These are phyloP conservation scores for Hyppa rectilinea DNA, from an alignment of 2,888 invertebrate species.

Conservation along the genomic window DNA sequence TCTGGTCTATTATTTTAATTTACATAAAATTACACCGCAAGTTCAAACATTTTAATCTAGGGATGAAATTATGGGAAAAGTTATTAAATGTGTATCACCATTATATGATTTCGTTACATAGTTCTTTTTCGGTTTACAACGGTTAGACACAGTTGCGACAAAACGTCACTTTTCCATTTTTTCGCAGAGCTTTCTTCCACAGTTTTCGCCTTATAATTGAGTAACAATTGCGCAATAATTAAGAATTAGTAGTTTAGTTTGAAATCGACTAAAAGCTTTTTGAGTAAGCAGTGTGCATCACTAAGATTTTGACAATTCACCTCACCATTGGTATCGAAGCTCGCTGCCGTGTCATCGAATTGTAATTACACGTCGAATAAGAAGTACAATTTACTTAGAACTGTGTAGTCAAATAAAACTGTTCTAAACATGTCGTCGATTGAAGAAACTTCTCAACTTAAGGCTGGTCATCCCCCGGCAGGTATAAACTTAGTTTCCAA, in stretches of 20 bases:
- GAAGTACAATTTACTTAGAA: slow-evolving; percentile 53
- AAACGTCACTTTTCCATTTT: too few relatives aligned
- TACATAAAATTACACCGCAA: too few relatives aligned
- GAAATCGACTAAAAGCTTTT: slow-evolving; percentile 17
- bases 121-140: too few relatives aligned
- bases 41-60: too few relatives aligned
- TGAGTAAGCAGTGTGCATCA: slow-evolving; percentile 31
- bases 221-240: too few relatives aligned
- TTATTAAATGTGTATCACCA: too few relatives aligned
- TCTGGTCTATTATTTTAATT: too few relatives aligned
- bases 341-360: slow-evolving; percentile 66
- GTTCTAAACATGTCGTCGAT: slow-evolving; percentile 82
- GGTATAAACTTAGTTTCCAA: slow-evolving; percentile 90
- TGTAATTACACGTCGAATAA: slow-evolving; percentile 80
- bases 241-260: background rate
- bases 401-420: slow-evolving; percentile 41
- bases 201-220: too few relatives aligned
- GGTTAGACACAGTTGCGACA: too few relatives aligned
- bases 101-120: too few relatives aligned
- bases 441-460: slow-evolving; percentile 93
- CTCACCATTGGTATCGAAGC: slow-evolving; percentile 35
- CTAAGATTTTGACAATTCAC: slow-evolving; percentile 64
- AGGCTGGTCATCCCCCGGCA: slow-evolving; percentile 97
- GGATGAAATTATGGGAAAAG: too few relatives aligned
- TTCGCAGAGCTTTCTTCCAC: too few relatives aligned